Conservation (phyloP, 2,797 vertebrate species). For the Poliocrania exsul region DNA sequence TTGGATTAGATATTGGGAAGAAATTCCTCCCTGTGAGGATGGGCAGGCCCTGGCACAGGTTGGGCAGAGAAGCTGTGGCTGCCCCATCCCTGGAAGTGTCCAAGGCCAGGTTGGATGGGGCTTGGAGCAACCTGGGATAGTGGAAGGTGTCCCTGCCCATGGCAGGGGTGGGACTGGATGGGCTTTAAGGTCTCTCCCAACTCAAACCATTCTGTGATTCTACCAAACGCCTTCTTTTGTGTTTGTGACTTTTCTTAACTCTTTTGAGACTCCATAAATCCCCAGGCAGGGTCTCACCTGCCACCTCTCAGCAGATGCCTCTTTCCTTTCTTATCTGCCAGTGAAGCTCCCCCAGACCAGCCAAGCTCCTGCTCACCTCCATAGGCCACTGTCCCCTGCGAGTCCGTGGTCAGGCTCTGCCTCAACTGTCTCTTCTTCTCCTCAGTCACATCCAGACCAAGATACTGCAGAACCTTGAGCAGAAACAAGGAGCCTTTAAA, state of each 20-base stretch:
- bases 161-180: neutral
- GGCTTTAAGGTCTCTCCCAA: neutral
- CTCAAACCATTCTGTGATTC: neutral
- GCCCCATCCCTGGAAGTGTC: neutral
- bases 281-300: neutral
- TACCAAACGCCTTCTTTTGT: neutral
- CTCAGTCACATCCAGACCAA: slow-evolving; percentile 85
- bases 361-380: slow-evolving; percentile 80
- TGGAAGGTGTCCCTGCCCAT: neutral
- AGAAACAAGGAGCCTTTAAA: neutral
- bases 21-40: neutral
- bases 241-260: neutral
- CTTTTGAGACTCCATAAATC: neutral
- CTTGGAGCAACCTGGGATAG: neutral
- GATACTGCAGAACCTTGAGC: slow-evolving; percentile 85
- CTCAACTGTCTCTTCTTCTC: slow-evolving; percentile 83
- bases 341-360: slow-evolving; percentile 37
- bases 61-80: neutral
- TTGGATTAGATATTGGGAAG: neutral
- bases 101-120: neutral
- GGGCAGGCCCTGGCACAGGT: neutral
- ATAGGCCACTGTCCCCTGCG: slow-evolving; percentile 88
- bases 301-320: neutral
- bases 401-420: slow-evolving; percentile 84
- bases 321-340: neutral